Evolutionary conservation across 23 tunicate genomes (phyloP).

Genomic region (Botrylloides violaceus): DNA sequence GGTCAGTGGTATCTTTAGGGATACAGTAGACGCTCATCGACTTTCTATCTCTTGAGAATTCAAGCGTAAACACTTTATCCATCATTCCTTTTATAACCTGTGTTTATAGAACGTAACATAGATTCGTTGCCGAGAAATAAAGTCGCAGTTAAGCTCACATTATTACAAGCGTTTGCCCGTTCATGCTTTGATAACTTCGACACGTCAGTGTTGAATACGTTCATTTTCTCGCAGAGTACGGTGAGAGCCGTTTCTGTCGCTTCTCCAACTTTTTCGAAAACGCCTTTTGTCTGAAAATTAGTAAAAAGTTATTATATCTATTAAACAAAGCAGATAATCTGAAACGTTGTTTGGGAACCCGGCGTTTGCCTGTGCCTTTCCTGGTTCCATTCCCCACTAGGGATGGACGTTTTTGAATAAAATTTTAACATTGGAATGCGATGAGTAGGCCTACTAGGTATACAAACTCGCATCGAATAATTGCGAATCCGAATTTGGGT

Average conservation of each 20-base stretch:
- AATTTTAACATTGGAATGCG: no score
- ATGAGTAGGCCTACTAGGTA: no score
- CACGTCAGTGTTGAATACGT: constrained; percentile 71
- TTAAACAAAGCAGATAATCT: no score
- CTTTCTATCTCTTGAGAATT: constrained; percentile 94
- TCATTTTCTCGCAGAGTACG: constrained; percentile 95
- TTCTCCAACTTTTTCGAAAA: constrained; percentile 98
- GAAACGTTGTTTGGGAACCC: no score
- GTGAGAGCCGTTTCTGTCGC: constrained; percentile 99
- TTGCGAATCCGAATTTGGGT: no score
- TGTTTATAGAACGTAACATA: not conserved
- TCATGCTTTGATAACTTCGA: constrained; percentile 5
- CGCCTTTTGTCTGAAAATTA: constrained; percentile 44
- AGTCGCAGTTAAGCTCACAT: not conserved
- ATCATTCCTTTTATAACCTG: constrained; percentile 48
- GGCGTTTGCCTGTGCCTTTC: no score
- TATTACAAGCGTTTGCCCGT: constrained; percentile 16
- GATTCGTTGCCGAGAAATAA: not conserved
- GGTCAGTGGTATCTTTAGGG: constrained; percentile 23
- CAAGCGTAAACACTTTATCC: constrained; percentile 83
- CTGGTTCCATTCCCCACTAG: no score
- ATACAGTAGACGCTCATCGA: constrained; percentile 95
- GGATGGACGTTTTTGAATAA: no score
- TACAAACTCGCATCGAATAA: no score
- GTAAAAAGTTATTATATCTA: no score